A percentile compares a stretch with the other conserved stretches of the same genome.
phyloP scores from a whole-genome alignment of 2,888 invertebrate species.

The Diogma glabrata region DNA sequence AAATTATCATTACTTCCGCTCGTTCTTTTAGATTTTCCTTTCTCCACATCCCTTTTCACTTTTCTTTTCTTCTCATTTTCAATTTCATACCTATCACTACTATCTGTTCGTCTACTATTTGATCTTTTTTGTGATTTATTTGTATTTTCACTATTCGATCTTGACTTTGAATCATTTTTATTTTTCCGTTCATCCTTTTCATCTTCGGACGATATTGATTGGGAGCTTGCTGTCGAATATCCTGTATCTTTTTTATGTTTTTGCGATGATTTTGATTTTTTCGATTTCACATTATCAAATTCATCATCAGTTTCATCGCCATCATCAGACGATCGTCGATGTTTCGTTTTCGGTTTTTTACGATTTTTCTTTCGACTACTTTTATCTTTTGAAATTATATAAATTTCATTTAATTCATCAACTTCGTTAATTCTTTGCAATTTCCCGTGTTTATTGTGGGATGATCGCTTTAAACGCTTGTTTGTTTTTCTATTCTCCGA shows the following conservation, averaged over 20 bases:
- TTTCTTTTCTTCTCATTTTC: constrained; percentile 12
- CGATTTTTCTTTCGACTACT: constrained; percentile 22
- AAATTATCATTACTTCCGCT: neutral
- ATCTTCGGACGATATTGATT: constrained; percentile 37
- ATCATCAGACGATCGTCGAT: constrained; percentile 12
- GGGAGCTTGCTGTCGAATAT: constrained; percentile 55
- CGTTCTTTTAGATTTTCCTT: neutral
- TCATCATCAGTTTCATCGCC: constrained; percentile 30
- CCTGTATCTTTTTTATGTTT: constrained; percentile 48
- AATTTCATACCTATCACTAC: constrained; percentile 10
- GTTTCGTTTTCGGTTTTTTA: neutral
- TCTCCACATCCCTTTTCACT: neutral
- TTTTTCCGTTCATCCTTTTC: constrained; percentile 28
- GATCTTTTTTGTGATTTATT: constrained; percentile 26
- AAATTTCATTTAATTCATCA: constrained; percentile 39
- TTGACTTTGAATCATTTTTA: constrained; percentile 1
- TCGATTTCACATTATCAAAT: constrained; percentile 24
- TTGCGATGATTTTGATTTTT: constrained; percentile 20
- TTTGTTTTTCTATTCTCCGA: constrained; percentile 46
- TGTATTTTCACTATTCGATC: constrained; percentile 28
- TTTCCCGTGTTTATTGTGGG: neutral
- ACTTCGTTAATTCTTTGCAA: constrained; percentile 27
- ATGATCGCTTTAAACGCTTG: constrained; percentile 24
- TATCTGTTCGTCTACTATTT: neutral
- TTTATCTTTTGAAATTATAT: constrained; percentile 40